A percentile compares a stretch with the other conserved stretches of the same genome.
Evolutionary conservation across 1,140 invertebrate genomes (phyloP).

Genomic region (Bursaphelenchus mucronatus): DNA sequence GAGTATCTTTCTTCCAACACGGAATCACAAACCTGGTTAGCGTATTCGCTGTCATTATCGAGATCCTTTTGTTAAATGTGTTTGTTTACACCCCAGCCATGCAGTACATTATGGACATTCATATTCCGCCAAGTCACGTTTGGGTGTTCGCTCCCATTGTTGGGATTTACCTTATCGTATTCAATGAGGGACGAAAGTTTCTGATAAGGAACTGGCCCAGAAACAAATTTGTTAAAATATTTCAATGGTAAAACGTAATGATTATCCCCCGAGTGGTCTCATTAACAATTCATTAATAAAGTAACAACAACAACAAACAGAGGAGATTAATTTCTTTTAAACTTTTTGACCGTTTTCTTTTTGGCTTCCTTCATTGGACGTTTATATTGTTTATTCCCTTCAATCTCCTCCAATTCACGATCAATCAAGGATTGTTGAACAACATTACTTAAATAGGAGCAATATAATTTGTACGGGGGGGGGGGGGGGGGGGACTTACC

Average conservation of each 20-base stretch:
- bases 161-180: slow-evolving; percentile 45
- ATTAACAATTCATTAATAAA: too few species aligned
- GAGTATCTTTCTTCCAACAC: slow-evolving; percentile 57
- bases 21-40: slow-evolving; percentile 56
- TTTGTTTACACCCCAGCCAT: slow-evolving; percentile 58
- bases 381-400: too few species aligned
- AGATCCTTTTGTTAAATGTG: slow-evolving; percentile 55
- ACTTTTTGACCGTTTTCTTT: too few species aligned
- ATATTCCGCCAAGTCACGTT: slow-evolving; percentile 41
- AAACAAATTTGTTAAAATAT: slow-evolving; percentile 46
- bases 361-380: too few species aligned
- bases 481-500: background rate
- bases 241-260: slow-evolving; percentile 43
- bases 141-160: slow-evolving; percentile 52
- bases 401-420: too few species aligned
- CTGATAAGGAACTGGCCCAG: slow-evolving; percentile 50
- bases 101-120: slow-evolving; percentile 60
- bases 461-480: background rate
- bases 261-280: too few species aligned
- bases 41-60: slow-evolving; percentile 58
- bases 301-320: too few species aligned
- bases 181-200: slow-evolving; percentile 49
- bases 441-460: too few species aligned
- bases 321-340: too few species aligned
- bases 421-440: too few species aligned